Conservation (phyloP, 2,888 invertebrate genomes). For the Perdita meconis region DNA sequence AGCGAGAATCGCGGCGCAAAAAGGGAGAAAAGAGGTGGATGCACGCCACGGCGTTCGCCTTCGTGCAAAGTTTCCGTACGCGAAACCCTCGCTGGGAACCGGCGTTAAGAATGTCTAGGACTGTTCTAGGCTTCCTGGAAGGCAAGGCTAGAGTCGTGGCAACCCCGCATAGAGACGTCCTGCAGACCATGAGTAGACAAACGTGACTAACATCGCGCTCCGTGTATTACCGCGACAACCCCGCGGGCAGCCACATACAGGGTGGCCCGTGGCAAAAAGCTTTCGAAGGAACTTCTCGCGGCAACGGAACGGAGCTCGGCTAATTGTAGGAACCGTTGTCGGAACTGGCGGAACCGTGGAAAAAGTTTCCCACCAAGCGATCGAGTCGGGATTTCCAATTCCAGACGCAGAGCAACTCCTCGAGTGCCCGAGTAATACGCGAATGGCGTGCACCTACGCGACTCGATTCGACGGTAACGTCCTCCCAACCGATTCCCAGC, state of each 20-base stretch:
- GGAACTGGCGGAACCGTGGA: too few relatives aligned
- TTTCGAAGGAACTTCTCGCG: neutral
- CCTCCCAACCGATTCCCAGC: neutral
- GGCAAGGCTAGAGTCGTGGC: slow-evolving; percentile 67
- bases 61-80: slow-evolving; percentile 31
- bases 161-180: slow-evolving; percentile 73
- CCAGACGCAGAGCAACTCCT: neutral
- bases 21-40: slow-evolving; percentile 5
- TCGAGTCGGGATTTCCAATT: too few relatives aligned
- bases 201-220: slow-evolving; percentile 73
- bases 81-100: slow-evolving; percentile 48
- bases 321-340: too few relatives aligned
- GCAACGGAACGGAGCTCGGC: neutral
- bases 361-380: too few relatives aligned
- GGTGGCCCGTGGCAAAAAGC: slow-evolving; percentile 54
- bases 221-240: slow-evolving; percentile 69
- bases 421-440: slow-evolving; percentile 20
- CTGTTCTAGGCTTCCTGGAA: slow-evolving; percentile 64
- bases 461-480: slow-evolving; percentile 13
- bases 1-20: neutral
- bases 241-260: slow-evolving; percentile 58
- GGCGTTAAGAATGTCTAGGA: slow-evolving; percentile 63
- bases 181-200: slow-evolving; percentile 74
- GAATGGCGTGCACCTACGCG: slow-evolving; percentile 31
- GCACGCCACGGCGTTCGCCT: slow-evolving; percentile 15